Evolutionary conservation across 2,797 vertebrate genomes (phyloP).

Genomic region (Eurystomus glaucurus): DNA sequence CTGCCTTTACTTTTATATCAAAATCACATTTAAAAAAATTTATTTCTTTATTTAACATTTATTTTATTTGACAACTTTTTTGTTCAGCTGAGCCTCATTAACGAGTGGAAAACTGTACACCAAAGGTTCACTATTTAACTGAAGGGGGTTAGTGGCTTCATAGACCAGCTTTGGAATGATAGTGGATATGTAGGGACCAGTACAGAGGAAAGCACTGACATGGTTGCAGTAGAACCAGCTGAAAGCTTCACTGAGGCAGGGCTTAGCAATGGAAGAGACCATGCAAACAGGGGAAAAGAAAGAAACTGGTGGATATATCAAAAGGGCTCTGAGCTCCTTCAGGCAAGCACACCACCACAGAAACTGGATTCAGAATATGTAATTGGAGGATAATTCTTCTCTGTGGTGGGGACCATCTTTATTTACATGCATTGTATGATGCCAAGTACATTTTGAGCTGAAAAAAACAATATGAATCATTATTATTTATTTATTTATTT

Average conservation of each 20-base stretch:
- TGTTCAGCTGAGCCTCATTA: background rate
- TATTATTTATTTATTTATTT: slow-evolving; percentile 17
- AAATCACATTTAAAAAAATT: background rate
- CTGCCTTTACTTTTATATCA: background rate
- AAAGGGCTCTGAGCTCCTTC: background rate
- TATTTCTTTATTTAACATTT: background rate
- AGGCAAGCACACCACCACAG: background rate
- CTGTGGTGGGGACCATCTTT: background rate
- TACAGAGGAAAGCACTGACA: background rate
- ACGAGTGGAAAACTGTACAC: background rate
- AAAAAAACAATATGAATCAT: background rate
- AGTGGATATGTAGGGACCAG: rapidly evolving
- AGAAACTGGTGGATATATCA: background rate
- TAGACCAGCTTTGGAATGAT: background rate
- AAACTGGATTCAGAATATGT: background rate
- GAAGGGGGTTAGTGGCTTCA: background rate
- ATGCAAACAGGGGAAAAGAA: background rate
- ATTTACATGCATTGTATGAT: background rate
- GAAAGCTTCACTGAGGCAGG: background rate
- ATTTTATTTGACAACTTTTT: background rate
- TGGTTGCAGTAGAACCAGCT: background rate
- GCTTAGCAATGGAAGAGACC: background rate
- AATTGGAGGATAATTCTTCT: background rate
- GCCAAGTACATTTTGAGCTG: background rate
- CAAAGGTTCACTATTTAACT: background rate